Conservation (phyloP, 2,888 invertebrate species). For the Coecobrya sp. region DNA sequence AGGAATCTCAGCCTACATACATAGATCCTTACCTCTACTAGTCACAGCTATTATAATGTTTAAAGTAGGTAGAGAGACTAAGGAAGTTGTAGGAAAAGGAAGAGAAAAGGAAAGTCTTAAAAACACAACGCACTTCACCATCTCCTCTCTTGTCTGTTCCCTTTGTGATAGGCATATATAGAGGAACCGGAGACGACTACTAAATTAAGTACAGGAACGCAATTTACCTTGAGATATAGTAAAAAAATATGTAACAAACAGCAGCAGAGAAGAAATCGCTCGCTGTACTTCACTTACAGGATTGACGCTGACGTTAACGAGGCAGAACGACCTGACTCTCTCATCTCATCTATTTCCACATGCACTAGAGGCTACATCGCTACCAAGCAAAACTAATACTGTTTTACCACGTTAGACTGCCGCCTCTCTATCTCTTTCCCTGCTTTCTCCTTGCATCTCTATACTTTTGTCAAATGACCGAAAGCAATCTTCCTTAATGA, state of each 20-base stretch:
- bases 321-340: slow-evolving; percentile 78
- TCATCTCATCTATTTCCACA: slow-evolving; percentile 71
- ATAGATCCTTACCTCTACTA: too few relatives aligned
- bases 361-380: neutral
- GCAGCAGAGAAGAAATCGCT: slow-evolving; percentile 28
- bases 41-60: too few relatives aligned
- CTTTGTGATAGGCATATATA: neutral
- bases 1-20: neutral
- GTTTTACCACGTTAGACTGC: neutral
- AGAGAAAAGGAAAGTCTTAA: too few relatives aligned
- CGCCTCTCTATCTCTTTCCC: neutral
- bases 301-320: slow-evolving; percentile 82
- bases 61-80: too few relatives aligned
- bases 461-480: slow-evolving; percentile 77
- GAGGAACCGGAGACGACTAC: neutral
- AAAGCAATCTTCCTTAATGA: slow-evolving; percentile 81
- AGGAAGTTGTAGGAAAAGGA: too few relatives aligned
- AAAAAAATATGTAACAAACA: slow-evolving; percentile 32
- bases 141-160: too few relatives aligned
- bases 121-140: too few relatives aligned
- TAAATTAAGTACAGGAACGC: slow-evolving; percentile 4
- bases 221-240: slow-evolving; percentile 58
- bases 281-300: slow-evolving; percentile 70
- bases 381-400: neutral
- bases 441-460: neutral